These are phyloP conservation scores for Thamnaconus septentrionalis DNA, from an alignment of 2,113 vertebrate genomes.

Conservation along the genomic window DNA sequence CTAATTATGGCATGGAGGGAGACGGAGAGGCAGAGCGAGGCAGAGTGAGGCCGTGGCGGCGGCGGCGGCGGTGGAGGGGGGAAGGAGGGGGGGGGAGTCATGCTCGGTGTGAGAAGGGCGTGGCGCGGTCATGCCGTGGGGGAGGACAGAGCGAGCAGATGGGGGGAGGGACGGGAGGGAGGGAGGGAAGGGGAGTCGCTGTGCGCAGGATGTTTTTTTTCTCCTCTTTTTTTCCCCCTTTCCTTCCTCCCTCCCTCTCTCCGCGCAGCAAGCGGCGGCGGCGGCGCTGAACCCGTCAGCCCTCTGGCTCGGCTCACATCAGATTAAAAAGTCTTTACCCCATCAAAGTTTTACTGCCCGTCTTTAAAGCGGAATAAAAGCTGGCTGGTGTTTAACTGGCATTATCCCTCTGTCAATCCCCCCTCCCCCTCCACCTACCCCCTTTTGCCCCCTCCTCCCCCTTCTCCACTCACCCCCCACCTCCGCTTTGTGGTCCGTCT, in stretches of 20 bases:
- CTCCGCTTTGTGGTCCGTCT: slow-evolving; percentile 35
- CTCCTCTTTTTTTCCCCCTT: slow-evolving; percentile 2
- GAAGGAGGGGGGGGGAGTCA: slow-evolving; percentile 37
- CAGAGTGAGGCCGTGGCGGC: slow-evolving; percentile 15
- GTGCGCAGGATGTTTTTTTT: slow-evolving; percentile 57
- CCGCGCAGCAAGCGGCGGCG: slow-evolving; percentile 36
- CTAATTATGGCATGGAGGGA: slow-evolving; percentile 74
- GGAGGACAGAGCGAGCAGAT: slow-evolving; percentile 22
- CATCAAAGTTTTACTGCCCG: slow-evolving; percentile 74
- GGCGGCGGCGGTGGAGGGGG: not conserved
- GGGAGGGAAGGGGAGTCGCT: slow-evolving; percentile 5
- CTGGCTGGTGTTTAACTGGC: slow-evolving; percentile 70
- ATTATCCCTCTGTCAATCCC: slow-evolving; percentile 45
- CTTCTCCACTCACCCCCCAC: slow-evolving; percentile 26
- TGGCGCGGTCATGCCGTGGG: slow-evolving; percentile 67
- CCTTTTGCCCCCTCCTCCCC: slow-evolving; percentile 4
- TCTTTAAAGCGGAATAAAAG: slow-evolving; percentile 73
- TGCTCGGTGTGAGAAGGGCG: slow-evolving; percentile 69
- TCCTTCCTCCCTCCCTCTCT: too few relatives aligned
- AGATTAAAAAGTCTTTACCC: slow-evolving; percentile 74
- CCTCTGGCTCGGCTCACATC: slow-evolving; percentile 63
- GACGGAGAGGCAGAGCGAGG: slow-evolving; percentile 40
- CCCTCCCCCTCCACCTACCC: slow-evolving; percentile 12
- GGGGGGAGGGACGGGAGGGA: slow-evolving; percentile 3
- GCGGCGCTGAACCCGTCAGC: slow-evolving; percentile 37